A percentile compares a stretch with the other conserved stretches of the same genome.
These are phyloP conservation scores for Pteropus rufus DNA, from an alignment of 2,797 vertebrate genomes.

Conservation along the genomic window DNA sequence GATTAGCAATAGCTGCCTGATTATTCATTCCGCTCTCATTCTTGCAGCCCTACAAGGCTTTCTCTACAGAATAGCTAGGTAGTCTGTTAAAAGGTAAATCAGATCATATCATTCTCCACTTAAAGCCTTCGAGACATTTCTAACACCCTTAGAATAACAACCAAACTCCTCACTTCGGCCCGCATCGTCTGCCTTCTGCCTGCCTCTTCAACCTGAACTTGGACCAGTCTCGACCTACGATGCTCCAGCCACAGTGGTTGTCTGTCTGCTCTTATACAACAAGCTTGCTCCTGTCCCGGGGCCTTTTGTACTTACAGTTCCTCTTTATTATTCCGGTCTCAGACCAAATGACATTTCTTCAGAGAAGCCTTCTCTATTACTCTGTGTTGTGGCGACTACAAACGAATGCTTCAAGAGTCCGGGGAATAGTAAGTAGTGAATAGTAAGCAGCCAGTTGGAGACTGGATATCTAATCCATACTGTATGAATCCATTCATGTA, in stretches of 20 bases:
- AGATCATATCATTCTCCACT: not conserved
- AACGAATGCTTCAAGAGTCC: not conserved
- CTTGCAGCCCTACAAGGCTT: not conserved
- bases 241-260: not conserved
- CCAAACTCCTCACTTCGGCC: not conserved
- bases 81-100: constrained; percentile 25
- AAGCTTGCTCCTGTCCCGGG: not conserved
- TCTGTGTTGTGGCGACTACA: not conserved
- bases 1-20: not conserved
- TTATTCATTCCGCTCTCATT: constrained; percentile 27
- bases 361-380: not conserved
- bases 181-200: not conserved
- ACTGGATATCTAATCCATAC: not conserved
- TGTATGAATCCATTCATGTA: not conserved
- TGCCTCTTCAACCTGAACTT: not conserved
- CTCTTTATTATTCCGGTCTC: not conserved
- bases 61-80: not conserved
- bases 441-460: not conserved
- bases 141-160: constrained; percentile 6
- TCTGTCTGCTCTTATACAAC: not conserved
- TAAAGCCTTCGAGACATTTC: constrained; percentile 16
- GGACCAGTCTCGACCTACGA: not conserved
- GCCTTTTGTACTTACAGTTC: not conserved
- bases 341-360: not conserved
- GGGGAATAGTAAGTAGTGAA: not conserved